Percentiles rank a stretch among this genome's conserved stretches.
These are phyloP conservation scores for Anser cygnoides DNA, from an alignment of 2,113 vertebrate genomes.

Conservation along the genomic window DNA sequence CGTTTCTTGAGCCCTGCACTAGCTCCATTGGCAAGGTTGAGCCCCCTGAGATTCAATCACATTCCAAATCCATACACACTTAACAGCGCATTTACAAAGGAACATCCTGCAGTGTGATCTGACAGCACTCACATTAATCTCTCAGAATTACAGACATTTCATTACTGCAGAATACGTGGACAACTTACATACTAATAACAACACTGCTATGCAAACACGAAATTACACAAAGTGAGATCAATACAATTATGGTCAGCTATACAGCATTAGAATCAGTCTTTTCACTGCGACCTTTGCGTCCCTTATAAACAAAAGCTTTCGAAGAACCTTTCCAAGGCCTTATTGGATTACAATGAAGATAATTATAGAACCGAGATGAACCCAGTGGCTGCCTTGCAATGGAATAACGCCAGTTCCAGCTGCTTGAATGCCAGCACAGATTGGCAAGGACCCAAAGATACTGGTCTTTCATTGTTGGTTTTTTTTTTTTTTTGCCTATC, in stretches of 20 bases:
- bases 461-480: background rate
- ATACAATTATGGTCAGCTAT: background rate
- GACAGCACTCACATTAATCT: background rate
- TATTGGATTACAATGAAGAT: background rate
- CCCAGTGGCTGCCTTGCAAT: background rate
- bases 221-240: background rate
- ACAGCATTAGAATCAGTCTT: background rate
- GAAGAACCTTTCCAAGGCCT: slow-evolving; percentile 8
- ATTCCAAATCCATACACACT: background rate
- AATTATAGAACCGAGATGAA: slow-evolving; percentile 10
- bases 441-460: background rate
- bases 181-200: background rate
- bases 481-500: background rate
- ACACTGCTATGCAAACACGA: background rate
- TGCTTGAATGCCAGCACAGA: background rate
- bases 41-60: background rate
- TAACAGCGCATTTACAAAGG: background rate
- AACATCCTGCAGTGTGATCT: background rate
- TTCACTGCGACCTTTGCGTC: background rate
- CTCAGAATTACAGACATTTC: background rate
- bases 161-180: background rate
- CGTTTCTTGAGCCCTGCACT: background rate
- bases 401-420: background rate
- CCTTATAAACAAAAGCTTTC: background rate
- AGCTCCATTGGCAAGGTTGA: background rate